Percentiles rank a stretch among this genome's conserved stretches.
Conservation (phyloP, 2,888 invertebrate genomes). For the Aspidiotus destructor region DNA sequence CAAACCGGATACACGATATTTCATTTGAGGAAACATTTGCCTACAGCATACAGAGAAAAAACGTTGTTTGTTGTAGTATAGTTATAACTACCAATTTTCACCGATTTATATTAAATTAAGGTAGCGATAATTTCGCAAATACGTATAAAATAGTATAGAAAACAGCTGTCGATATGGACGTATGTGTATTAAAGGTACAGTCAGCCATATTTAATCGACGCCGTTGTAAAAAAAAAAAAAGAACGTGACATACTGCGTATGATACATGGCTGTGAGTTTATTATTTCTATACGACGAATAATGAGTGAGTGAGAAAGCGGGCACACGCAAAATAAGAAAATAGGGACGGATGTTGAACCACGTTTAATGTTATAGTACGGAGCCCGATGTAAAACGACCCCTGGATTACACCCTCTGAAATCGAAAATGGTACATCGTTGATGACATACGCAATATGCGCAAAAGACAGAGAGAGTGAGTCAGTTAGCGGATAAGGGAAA, state of each 20-base stretch:
- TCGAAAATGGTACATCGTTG: slow-evolving; percentile 25
- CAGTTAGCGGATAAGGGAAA: slow-evolving; percentile 14
- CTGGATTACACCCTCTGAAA: slow-evolving; percentile 27
- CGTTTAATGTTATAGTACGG: slow-evolving; percentile 25
- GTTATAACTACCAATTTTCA: neutral
- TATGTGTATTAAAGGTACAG: slow-evolving; percentile 5
- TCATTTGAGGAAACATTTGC: slow-evolving; percentile 99
- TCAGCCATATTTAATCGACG: slow-evolving; percentile 38
- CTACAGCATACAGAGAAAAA: slow-evolving; percentile 50
- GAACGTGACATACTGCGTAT: slow-evolving; percentile 24
- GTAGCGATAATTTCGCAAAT: slow-evolving; percentile 1
- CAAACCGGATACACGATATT: slow-evolving; percentile 94
- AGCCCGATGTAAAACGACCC: slow-evolving; percentile 26
- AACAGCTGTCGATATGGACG: slow-evolving; percentile 24
- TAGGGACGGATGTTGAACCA: slow-evolving; percentile 28
- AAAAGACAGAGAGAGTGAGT: slow-evolving; percentile 15
- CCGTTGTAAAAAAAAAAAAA: slow-evolving; percentile 36
- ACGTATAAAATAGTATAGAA: neutral
- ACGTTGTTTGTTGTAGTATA: neutral
- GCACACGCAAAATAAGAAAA: slow-evolving; percentile 15
- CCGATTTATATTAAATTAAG: neutral
- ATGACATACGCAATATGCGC: slow-evolving; percentile 13
- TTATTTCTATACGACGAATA: slow-evolving; percentile 30
- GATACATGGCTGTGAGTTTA: slow-evolving; percentile 37
- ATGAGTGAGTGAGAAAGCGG: slow-evolving; percentile 18